These are phyloP conservation scores for Syrista parreyssii DNA, from an alignment of 2,888 invertebrate genomes.

Conservation along the genomic window DNA sequence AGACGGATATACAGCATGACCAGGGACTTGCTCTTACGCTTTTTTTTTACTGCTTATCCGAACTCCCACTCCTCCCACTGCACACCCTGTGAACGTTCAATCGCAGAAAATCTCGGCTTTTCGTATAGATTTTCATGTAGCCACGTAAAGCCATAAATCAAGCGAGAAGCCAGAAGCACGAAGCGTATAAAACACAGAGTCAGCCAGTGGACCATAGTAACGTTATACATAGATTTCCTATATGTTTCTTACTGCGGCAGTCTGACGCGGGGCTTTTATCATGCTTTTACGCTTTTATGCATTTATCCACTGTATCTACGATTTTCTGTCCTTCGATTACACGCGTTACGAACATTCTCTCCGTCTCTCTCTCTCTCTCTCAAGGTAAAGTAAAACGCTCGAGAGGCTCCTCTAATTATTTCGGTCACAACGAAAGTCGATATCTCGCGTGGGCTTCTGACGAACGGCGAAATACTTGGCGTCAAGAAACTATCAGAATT, in stretches of 20 bases:
- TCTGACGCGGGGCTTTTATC: not conserved
- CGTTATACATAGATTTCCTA: conserved; percentile 36
- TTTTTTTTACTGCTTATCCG: too few relatives aligned
- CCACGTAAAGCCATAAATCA: conserved; percentile 40
- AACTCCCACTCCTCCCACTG: not conserved
- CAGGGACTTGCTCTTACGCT: too few relatives aligned
- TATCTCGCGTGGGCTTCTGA: too few relatives aligned
- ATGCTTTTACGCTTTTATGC: conserved; percentile 36
- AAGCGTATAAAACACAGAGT: conserved; percentile 38
- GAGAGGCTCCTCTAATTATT: too few relatives aligned
- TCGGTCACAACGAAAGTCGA: too few relatives aligned
- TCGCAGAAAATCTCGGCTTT: conserved; percentile 1
- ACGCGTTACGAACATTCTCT: conserved; percentile 5
- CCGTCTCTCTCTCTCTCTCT: conserved; percentile 2
- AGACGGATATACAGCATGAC: too few relatives aligned
- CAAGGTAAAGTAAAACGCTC: too few relatives aligned
- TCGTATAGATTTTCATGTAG: conserved; percentile 10
- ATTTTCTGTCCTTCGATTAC: conserved; percentile 11
- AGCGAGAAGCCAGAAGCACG: conserved; percentile 25
- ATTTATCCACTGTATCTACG: conserved; percentile 18
- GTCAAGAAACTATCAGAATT: too few relatives aligned
- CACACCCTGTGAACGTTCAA: not conserved
- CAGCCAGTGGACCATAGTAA: conserved; percentile 30
- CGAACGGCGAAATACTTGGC: too few relatives aligned
- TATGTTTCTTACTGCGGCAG: conserved; percentile 12